Base-by-base conservation (phyloP, 1,140 invertebrate species). In the Pseudomyrmex flavicornis region DNA sequence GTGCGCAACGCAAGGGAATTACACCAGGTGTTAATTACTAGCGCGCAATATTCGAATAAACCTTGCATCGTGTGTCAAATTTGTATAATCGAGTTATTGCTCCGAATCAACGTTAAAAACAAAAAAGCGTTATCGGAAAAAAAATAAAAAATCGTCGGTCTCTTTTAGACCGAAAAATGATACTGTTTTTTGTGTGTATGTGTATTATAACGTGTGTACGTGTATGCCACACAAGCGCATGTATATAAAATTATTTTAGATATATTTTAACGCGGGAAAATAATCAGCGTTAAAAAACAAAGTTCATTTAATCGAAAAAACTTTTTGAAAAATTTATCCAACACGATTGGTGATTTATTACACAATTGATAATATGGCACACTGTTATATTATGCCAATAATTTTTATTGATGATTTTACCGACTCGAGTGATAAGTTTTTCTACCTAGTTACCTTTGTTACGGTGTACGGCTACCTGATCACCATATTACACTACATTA, bases 1-100 rank as follows among this genome's bases (percentile, higher is more conserved):
- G 22, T 26, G 35, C 35, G 35, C 17, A 3, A 59, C 56, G 26
- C 66, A 50, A 70, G 76, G 54, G 66, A 59, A 72, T 48, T 80
- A 72, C 66, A 80, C 20, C 76, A 80, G 54, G n/a, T 35, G 15
- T 80, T 59, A 46, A 69, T 48, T 54, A 44, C 46, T 13, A 59
- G 10, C 7, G 62, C 48, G n/a, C 15, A 17, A 12, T 56, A 46
- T 26, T 59, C 20, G 13, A n/a, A 13, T 26, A 63, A 20, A 8
- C 5, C 35, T 35, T 75, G 9, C 26, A 35, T 46, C 44, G n/a
- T 17, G 10, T 56, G 50, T 22, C 15, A 68, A 68, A 69, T 46
- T 46, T 70, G 15, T 46, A 17, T 22, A 69, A 69, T 46, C 35
- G 8, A 79, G 58, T 79, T 58, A 54, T 22, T 69, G 7, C 9